Percentiles rank a stretch among this genome's conserved stretches.
Evolutionary conservation across 2,113 vertebrate species (phyloP).

Genomic region (Eubucco bourcierii): DNA sequence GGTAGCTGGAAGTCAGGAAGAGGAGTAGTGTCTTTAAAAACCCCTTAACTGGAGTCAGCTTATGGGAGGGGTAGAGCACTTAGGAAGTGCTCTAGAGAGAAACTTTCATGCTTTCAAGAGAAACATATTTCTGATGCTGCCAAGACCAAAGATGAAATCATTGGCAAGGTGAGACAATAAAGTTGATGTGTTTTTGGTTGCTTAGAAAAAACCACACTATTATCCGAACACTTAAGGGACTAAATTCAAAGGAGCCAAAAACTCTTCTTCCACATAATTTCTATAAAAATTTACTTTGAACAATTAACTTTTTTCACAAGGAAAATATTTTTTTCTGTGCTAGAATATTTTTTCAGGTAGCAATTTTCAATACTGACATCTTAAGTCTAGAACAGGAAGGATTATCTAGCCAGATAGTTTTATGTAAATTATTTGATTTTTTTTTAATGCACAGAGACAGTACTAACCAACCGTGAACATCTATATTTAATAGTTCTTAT

Average conservation of each 20-base stretch:
- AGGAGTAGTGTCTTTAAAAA: neutral
- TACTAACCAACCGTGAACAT: neutral
- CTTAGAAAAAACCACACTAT: neutral
- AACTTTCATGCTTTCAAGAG: neutral
- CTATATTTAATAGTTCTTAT: neutral
- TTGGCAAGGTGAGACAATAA: neutral
- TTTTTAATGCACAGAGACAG: neutral
- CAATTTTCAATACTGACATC: neutral
- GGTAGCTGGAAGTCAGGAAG: neutral
- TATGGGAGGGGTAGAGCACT: neutral
- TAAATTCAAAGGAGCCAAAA: neutral
- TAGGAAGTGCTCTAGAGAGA: neutral
- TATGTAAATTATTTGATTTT: neutral
- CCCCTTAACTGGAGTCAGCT: neutral
- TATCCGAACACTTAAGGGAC: neutral
- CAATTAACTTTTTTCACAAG: neutral
- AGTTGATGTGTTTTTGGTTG: neutral
- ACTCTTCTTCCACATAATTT: neutral
- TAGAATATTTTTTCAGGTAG: neutral
- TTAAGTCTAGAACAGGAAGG: neutral
- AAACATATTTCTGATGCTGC: neutral
- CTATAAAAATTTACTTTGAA: neutral
- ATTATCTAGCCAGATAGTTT: neutral
- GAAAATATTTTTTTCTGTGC: neutral
- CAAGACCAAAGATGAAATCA: neutral